phyloP scores from a whole-genome alignment of 2,888 invertebrate species.

The Parnassius glacialis region DNA sequence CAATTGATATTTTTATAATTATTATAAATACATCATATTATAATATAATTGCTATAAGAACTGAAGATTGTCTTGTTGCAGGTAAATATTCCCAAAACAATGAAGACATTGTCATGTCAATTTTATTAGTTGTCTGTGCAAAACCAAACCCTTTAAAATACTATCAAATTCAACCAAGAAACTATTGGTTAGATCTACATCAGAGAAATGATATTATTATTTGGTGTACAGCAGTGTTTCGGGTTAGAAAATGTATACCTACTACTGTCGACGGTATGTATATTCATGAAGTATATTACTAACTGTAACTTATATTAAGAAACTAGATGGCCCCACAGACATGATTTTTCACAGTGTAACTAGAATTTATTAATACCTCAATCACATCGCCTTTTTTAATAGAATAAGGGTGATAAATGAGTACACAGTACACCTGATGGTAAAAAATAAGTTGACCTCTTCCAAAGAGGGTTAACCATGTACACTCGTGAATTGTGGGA shows the following conservation, averaged over 20 bases:
- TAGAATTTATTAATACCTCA: no score
- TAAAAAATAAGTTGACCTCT: no score
- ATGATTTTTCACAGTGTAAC: no score
- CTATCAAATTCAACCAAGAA: conserved; percentile 54
- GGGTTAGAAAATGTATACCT: conserved; percentile 69
- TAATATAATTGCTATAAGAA: not conserved
- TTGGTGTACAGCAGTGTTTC: conserved; percentile 69
- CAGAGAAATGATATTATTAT: conserved; percentile 57
- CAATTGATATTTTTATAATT: not conserved
- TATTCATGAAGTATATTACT: not conserved
- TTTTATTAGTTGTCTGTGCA: conserved; percentile 66
- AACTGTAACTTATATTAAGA: no score
- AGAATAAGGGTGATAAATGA: no score
- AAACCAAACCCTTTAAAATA: conserved; percentile 60
- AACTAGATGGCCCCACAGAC: no score
- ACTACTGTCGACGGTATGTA: conserved; percentile 61
- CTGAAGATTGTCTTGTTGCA: conserved; percentile 38
- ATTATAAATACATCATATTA: no score
- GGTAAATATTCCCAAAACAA: conserved; percentile 71
- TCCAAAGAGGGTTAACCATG: no score
- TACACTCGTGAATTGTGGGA: no score
- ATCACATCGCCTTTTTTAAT: no score
- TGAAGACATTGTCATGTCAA: conserved; percentile 66
- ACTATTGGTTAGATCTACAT: conserved; percentile 68
- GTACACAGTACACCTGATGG: no score